Evolutionary conservation across 1,140 invertebrate species (phyloP).

Genomic region (Drosophila triauraria): DNA sequence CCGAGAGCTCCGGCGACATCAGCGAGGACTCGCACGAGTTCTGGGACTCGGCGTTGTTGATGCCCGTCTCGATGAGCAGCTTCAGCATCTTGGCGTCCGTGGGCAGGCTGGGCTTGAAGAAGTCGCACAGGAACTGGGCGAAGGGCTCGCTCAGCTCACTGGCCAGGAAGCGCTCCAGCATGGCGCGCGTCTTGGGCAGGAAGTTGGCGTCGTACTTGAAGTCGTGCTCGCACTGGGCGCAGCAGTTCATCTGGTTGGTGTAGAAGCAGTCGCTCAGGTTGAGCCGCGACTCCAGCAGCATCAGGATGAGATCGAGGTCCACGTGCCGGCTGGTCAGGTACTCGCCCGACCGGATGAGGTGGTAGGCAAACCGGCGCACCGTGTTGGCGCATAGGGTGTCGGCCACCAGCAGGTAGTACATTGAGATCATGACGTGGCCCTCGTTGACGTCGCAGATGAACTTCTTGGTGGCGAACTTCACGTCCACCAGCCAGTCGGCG

Average conservation of each 20-base stretch:
- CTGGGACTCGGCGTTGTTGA: slow-evolving; percentile 83
- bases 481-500: slow-evolving; percentile 96
- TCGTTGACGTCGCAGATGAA: slow-evolving; percentile 95
- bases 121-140: slow-evolving; percentile 80
- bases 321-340: slow-evolving; percentile 77
- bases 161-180: slow-evolving; percentile 78
- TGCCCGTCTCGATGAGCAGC: slow-evolving; percentile 89
- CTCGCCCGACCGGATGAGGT: slow-evolving; percentile 79
- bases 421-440: slow-evolving; percentile 95
- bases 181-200: slow-evolving; percentile 71
- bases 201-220: slow-evolving; percentile 81
- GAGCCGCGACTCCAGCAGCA: slow-evolving; percentile 80
- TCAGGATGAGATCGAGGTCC: slow-evolving; percentile 80
- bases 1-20: slow-evolving; percentile 83
- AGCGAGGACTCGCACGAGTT: slow-evolving; percentile 82
- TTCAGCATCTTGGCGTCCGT: slow-evolving; percentile 88
- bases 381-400: slow-evolving; percentile 83
- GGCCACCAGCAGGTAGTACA: slow-evolving; percentile 90
- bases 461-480: slow-evolving; percentile 98
- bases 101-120: slow-evolving; percentile 86
- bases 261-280: slow-evolving; percentile 84
- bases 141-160: slow-evolving; percentile 80
- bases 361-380: slow-evolving; percentile 77
- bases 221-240: slow-evolving; percentile 79
- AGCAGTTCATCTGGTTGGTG: slow-evolving; percentile 83